Conservation (phyloP, 2,888 invertebrate genomes). For the Xestoiulus laeticollis region DNA sequence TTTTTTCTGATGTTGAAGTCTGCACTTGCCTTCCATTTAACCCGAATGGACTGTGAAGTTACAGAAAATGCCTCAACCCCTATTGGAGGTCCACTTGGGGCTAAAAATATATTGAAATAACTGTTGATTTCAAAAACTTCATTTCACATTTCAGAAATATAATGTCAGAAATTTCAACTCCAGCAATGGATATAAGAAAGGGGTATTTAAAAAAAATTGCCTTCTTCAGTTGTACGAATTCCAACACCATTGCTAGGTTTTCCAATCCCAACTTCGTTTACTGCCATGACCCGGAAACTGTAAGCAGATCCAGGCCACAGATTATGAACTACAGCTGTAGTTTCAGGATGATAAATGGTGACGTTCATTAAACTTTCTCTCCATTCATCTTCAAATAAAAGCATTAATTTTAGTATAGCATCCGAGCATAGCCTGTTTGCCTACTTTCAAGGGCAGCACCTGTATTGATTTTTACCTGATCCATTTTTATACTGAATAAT, state of each 20-base stretch:
- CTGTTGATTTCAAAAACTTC: too few relatives aligned
- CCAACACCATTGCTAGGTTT: constrained; percentile 61
- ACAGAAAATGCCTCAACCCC: constrained; percentile 62
- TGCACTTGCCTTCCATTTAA: constrained; percentile 63
- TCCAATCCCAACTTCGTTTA: constrained; percentile 63
- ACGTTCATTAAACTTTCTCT: constrained; percentile 50
- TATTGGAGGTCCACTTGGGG: constrained; percentile 63
- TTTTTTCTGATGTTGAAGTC: not conserved
- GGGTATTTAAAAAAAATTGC: constrained; percentile 56
- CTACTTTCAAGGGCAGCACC: not conserved
- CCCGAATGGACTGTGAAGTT: constrained; percentile 62
- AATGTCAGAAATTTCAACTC: not conserved
- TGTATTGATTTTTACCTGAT: constrained; percentile 55
- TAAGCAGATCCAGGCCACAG: constrained; percentile 63
- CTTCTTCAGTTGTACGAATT: constrained; percentile 63
- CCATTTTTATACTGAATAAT: constrained; percentile 62
- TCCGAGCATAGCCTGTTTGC: not conserved
- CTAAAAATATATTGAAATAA: constrained; percentile 57
- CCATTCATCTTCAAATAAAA: constrained; percentile 52
- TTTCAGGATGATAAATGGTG: constrained; percentile 53
- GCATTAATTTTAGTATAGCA: not conserved
- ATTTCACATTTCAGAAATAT: not conserved
- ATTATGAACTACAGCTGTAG: constrained; percentile 51
- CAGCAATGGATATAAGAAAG: not conserved
- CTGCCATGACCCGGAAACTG: constrained; percentile 62